phyloP scores from a whole-genome alignment of 2,888 invertebrate genomes.

The Limnephilus rhombicus region DNA sequence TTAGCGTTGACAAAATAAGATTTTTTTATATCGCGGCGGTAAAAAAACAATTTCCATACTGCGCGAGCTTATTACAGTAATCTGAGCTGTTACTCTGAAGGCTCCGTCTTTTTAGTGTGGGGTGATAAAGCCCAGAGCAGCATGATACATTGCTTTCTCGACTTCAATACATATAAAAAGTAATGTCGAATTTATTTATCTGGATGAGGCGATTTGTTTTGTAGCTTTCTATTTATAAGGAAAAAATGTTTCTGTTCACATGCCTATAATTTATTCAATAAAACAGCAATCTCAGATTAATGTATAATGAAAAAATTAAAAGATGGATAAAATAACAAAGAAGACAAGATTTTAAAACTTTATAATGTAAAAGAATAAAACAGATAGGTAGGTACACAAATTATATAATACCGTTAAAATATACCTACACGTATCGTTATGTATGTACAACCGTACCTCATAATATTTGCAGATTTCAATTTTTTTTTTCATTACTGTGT shows the following conservation, averaged over 20 bases:
- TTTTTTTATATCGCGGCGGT: not conserved
- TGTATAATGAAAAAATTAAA: too few species aligned
- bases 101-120: not conserved
- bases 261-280: not conserved
- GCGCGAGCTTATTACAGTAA: not conserved
- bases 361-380: too few species aligned
- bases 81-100: not conserved
- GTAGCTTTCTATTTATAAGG: not conserved
- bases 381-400: too few species aligned
- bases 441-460: too few species aligned
- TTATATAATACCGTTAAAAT: too few species aligned
- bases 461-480: too few species aligned
- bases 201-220: not conserved
- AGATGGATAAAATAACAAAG: too few species aligned
- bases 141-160: not conserved
- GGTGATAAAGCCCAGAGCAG: not conserved
- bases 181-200: not conserved
- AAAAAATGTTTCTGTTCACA: not conserved
- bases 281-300: too few species aligned
- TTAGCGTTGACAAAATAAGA: not conserved
- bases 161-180: not conserved
- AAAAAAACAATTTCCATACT: conserved; percentile 1
- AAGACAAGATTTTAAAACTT: too few species aligned
- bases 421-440: too few species aligned
- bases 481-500: too few species aligned